phyloP scores from a whole-genome alignment of 2,797 vertebrate species.

The Fringilla coelebs region DNA sequence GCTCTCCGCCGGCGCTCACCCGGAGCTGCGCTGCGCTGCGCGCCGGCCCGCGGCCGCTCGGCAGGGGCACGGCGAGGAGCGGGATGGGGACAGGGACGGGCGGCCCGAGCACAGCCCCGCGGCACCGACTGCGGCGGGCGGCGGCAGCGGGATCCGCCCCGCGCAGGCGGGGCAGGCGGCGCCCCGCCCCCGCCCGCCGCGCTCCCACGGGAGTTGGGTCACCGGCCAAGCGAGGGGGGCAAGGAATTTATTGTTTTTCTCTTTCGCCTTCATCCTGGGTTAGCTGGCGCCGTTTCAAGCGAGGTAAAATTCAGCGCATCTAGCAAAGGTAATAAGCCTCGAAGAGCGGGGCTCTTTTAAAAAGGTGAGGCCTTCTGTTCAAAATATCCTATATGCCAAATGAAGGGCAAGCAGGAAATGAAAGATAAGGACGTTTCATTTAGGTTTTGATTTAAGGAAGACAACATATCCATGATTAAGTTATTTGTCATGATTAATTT shows the following conservation, averaged over 20 bases:
- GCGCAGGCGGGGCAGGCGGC: not conserved
- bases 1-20: not conserved
- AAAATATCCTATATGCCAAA: not conserved
- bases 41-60: not conserved
- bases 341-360: not conserved
- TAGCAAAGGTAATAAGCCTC: not conserved
- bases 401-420: not conserved
- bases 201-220: not conserved
- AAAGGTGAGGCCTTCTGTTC: not conserved
- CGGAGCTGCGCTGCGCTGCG: not conserved
- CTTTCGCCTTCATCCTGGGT: rapidly evolving
- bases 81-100: too few species aligned
- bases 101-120: not conserved
- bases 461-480: rapidly evolving
- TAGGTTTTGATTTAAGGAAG: not conserved
- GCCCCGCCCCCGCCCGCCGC: not conserved
- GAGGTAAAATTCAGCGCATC: not conserved
- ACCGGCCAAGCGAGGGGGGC: rapidly evolving
- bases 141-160: not conserved
- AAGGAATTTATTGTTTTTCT: rapidly evolving
- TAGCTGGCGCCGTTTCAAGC: not conserved
- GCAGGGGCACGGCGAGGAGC: not conserved
- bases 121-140: not conserved
- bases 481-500: not conserved
- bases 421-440: rapidly evolving